These are phyloP conservation scores for Brienomyrus brachyistius DNA, from an alignment of 2,113 vertebrate species.

Conservation along the genomic window DNA sequence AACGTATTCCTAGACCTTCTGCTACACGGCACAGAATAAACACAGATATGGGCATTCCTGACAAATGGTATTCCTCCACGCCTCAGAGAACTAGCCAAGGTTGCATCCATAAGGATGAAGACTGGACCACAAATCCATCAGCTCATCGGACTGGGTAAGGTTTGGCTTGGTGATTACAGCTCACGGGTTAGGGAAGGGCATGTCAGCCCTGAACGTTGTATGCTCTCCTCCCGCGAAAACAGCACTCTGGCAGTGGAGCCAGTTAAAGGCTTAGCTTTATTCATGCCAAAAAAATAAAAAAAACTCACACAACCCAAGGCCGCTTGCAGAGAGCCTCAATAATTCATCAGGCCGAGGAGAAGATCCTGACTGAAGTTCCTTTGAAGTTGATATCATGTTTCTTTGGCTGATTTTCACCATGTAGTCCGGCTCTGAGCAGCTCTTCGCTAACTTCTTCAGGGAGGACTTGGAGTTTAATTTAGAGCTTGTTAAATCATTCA, in stretches of 20 bases:
- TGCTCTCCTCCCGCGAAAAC: conserved; percentile 34
- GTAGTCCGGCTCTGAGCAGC: conserved; percentile 33
- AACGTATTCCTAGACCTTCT: neutral
- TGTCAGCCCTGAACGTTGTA: conserved; percentile 35
- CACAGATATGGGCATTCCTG: neutral
- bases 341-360: conserved; percentile 67
- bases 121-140: conserved; percentile 5
- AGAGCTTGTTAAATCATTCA: conserved; percentile 59
- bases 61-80: neutral
- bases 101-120: conserved; percentile 7
- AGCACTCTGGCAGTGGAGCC: conserved; percentile 39
- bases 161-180: neutral
- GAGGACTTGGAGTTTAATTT: conserved; percentile 46
- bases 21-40: neutral
- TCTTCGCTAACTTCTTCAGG: conserved; percentile 27
- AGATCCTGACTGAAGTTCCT: conserved; percentile 68
- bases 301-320: conserved; percentile 57
- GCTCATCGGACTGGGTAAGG: neutral
- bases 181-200: conserved; percentile 7
- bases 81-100: neutral
- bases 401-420: conserved; percentile 44
- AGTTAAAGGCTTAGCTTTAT: conserved; percentile 58
- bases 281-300: conserved; percentile 43
- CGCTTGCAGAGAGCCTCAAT: conserved; percentile 60
- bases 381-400: conserved; percentile 68